phyloP scores from a whole-genome alignment of 2,113 vertebrate genomes.

The Ameiurus melas region DNA sequence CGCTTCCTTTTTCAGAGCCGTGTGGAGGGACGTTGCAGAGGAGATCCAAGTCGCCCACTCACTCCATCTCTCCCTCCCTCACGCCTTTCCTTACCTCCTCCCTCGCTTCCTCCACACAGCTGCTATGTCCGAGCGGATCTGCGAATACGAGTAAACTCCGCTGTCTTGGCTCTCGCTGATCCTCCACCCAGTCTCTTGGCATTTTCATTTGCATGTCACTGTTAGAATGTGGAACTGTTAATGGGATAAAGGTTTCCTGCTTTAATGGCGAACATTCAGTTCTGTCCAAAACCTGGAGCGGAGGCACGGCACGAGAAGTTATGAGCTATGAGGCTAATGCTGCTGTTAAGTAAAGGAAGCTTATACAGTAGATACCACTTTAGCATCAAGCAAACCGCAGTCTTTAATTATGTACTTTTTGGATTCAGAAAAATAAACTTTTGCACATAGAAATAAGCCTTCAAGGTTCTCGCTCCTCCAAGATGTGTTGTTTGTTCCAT shows the following conservation, averaged over 20 bases:
- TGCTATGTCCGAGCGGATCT: not conserved
- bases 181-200: slow-evolving; percentile 29
- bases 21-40: not conserved
- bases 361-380: no score
- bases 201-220: slow-evolving; percentile 13
- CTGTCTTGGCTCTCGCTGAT: slow-evolving; percentile 10
- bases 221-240: not conserved
- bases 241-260: not conserved
- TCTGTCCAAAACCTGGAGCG: not conserved
- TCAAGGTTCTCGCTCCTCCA: not conserved
- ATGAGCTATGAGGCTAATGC: not conserved
- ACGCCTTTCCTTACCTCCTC: not conserved
- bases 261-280: not conserved
- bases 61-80: not conserved
- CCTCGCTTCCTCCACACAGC: not conserved
- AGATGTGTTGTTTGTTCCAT: not conserved
- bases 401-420: not conserved
- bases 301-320: not conserved
- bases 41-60: slow-evolving; percentile 18
- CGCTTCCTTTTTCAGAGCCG: slow-evolving; percentile 13
- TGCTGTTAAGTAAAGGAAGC: not conserved
- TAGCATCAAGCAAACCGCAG: not conserved
- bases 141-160: slow-evolving; percentile 21
- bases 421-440: not conserved
- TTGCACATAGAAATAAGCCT: not conserved